These are phyloP conservation scores for Scophthalmus maximus DNA, from an alignment of 2,113 vertebrate genomes.

Conservation along the genomic window DNA sequence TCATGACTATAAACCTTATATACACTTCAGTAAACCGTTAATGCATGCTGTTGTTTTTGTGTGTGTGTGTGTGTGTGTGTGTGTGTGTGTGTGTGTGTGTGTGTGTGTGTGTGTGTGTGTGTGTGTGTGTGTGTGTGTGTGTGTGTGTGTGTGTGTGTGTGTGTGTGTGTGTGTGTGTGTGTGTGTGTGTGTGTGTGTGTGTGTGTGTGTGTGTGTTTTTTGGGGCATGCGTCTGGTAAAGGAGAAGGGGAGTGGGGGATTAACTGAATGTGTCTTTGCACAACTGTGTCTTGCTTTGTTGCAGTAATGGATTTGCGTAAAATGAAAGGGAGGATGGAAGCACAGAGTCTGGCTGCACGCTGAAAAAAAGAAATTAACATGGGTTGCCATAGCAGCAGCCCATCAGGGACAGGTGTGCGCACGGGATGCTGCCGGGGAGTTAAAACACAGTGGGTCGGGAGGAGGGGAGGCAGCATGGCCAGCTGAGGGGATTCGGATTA, in stretches of 20 bases:
- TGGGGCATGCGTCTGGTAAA: constrained; percentile 10
- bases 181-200: constrained; percentile 31
- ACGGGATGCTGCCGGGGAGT: constrained; percentile 63
- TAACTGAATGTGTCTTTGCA: constrained; percentile 62
- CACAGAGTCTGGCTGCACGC: constrained; percentile 62
- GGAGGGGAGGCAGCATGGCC: constrained; percentile 21
- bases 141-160: constrained; percentile 15
- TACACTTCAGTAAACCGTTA: neutral
- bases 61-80: constrained; percentile 16
- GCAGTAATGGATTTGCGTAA: constrained; percentile 69
- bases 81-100: constrained; percentile 28
- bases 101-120: constrained; percentile 5
- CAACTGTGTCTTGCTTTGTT: constrained; percentile 74
- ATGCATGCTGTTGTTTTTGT: constrained; percentile 20
- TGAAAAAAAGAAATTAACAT: constrained; percentile 62
- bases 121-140: constrained; percentile 19
- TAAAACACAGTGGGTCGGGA: constrained; percentile 46
- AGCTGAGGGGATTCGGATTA: constrained; percentile 23
- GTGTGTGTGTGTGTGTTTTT: constrained; percentile 4
- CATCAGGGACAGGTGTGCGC: constrained; percentile 72
- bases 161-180: constrained; percentile 13
- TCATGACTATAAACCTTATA: neutral
- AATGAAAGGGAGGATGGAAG: constrained; percentile 70
- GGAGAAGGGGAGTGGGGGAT: constrained; percentile 40
- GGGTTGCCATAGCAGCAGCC: constrained; percentile 77